Percentiles rank a stretch among this genome's conserved stretches.
phyloP scores from a whole-genome alignment of 2,113 vertebrate species.

The Anarrhichthys ocellatus region DNA sequence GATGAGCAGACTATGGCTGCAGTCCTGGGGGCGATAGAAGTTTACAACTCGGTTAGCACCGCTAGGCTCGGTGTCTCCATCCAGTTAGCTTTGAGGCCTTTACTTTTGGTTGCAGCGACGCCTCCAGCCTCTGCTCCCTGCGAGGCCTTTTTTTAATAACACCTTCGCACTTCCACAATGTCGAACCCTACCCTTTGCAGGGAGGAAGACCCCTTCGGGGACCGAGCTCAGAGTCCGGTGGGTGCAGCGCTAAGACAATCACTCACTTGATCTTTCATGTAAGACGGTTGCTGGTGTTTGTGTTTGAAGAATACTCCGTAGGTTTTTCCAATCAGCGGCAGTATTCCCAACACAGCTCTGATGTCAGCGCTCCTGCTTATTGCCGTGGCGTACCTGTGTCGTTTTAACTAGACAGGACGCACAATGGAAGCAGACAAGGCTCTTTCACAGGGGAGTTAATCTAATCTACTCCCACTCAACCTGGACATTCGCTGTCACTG shows the following conservation, averaged over 20 bases:
- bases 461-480: constrained; percentile 76
- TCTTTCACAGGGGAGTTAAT: constrained; percentile 79
- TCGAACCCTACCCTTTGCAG: constrained; percentile 35
- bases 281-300: constrained; percentile 54
- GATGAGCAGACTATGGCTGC: constrained; percentile 60
- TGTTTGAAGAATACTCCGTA: constrained; percentile 63
- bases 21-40: constrained; percentile 63
- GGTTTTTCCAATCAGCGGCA: constrained; percentile 64
- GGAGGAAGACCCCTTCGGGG: constrained; percentile 22
- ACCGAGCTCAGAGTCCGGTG: background rate
- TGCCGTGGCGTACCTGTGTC: constrained; percentile 65
- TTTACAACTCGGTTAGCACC: constrained; percentile 71
- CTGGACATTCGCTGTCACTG: constrained; percentile 77
- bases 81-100: constrained; percentile 43
- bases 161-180: constrained; percentile 33
- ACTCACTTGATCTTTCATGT: constrained; percentile 38
- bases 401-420: constrained; percentile 77
- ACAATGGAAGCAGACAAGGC: constrained; percentile 76
- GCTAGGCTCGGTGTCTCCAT: constrained; percentile 46
- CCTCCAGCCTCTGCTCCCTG: constrained; percentile 23
- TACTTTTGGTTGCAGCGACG: constrained; percentile 28
- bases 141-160: constrained; percentile 35
- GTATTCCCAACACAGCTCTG: constrained; percentile 69
- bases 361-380: constrained; percentile 74
- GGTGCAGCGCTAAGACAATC: constrained; percentile 20